phyloP scores from a whole-genome alignment of 1,140 invertebrate species.

The Zaprionus capensis region DNA sequence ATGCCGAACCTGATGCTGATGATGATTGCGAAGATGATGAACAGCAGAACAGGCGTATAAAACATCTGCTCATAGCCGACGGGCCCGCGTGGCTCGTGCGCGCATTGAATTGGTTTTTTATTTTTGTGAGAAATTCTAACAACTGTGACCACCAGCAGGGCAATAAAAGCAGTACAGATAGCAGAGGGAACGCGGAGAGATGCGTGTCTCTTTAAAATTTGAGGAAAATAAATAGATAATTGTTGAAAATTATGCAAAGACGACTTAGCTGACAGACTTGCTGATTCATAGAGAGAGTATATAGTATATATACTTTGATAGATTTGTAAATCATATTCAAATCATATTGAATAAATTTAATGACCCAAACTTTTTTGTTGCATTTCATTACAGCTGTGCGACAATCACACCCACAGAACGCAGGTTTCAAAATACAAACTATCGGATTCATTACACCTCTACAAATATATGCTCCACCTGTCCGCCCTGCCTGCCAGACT shows the following conservation, averaged over 20 bases:
- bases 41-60: conserved; percentile 15
- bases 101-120: conserved; percentile 20
- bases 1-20: conserved; percentile 5
- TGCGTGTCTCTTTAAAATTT: background rate
- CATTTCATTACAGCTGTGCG: conserved; percentile 34
- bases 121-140: conserved; percentile 53
- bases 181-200: background rate
- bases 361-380: background rate
- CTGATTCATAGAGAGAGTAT: background rate
- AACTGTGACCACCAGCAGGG: conserved; percentile 62
- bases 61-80: conserved; percentile 36
- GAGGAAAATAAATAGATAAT: background rate
- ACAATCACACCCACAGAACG: conserved; percentile 44
- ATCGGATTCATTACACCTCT: conserved; percentile 32
- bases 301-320: too few relatives aligned
- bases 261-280: background rate
- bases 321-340: background rate
- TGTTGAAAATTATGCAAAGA: background rate
- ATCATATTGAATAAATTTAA: background rate
- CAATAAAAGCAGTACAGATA: background rate
- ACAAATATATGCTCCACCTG: conserved; percentile 15
- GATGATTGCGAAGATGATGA: conserved; percentile 15
- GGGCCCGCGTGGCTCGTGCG: conserved; percentile 21
- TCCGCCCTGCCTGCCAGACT: background rate
- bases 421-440: conserved; percentile 37